Conservation (phyloP, 2,113 vertebrate genomes). For the Larimichthys crocea region DNA sequence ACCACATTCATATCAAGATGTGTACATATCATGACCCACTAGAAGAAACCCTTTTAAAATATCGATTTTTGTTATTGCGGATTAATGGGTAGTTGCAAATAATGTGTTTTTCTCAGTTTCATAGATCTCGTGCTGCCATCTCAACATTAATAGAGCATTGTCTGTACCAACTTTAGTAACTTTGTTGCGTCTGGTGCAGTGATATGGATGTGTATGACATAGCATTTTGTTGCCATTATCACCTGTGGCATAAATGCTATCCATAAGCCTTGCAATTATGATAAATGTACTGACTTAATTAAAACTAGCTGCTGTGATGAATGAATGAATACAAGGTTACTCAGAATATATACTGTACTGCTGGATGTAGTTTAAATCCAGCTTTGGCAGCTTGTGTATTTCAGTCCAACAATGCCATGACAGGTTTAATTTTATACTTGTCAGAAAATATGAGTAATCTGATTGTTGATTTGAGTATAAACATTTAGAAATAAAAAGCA, state of each 20-base stretch:
- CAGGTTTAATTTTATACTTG: neutral
- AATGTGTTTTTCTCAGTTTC: neutral
- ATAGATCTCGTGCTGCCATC: neutral
- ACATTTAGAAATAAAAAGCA: neutral
- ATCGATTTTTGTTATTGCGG: no score
- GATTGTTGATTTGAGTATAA: neutral
- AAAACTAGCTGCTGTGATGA: constrained; percentile 15
- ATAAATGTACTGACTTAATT: neutral
- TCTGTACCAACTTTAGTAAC: neutral
- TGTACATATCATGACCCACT: no score
- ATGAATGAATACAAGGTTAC: constrained; percentile 13
- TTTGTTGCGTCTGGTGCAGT: constrained; percentile 5
- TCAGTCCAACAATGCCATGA: neutral
- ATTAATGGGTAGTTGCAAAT: neutral
- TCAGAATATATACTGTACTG: neutral
- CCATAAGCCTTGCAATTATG: constrained; percentile 4
- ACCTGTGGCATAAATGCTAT: neutral
- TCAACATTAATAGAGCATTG: neutral
- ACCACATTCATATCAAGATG: no score
- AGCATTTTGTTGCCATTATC: neutral
- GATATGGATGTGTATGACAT: neutral
- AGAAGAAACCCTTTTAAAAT: neutral
- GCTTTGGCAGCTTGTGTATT: neutral
- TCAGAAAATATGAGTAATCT: neutral
- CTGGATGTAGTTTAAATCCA: neutral